These are phyloP conservation scores for Buceros bicornis DNA, from an alignment of 2,797 vertebrate species.

Conservation along the genomic window DNA sequence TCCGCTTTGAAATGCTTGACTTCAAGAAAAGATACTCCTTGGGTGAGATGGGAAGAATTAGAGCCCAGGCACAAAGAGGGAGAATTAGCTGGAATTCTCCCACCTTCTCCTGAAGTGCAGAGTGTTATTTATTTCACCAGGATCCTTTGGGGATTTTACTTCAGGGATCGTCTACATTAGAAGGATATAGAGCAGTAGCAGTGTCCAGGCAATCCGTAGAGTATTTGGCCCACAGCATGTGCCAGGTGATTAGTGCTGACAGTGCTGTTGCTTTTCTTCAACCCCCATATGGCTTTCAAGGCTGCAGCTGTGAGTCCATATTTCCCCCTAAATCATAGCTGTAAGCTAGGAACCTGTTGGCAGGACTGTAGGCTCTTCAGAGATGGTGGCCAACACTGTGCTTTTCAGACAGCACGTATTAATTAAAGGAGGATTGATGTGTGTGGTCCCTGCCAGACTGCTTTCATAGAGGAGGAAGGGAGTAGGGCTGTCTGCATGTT, in stretches of 20 bases:
- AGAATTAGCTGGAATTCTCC: background rate
- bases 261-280: background rate
- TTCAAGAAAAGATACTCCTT: background rate
- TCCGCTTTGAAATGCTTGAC: background rate
- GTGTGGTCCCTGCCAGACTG: background rate
- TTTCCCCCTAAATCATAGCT: fast-evolving
- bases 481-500: background rate
- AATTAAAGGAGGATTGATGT: background rate
- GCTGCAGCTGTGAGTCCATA: background rate
- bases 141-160: background rate
- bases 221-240: background rate
- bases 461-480: background rate
- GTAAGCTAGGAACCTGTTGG: background rate
- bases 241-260: background rate
- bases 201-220: background rate
- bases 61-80: background rate
- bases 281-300: background rate
- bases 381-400: background rate
- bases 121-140: background rate
- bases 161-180: background rate
- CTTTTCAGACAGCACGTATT: background rate
- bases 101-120: background rate
- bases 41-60: background rate
- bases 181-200: background rate
- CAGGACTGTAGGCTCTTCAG: background rate